Percentiles rank a stretch among this genome's conserved stretches.
phyloP scores from a whole-genome alignment of 2,113 vertebrate species.

The Chaetops frenatus region DNA sequence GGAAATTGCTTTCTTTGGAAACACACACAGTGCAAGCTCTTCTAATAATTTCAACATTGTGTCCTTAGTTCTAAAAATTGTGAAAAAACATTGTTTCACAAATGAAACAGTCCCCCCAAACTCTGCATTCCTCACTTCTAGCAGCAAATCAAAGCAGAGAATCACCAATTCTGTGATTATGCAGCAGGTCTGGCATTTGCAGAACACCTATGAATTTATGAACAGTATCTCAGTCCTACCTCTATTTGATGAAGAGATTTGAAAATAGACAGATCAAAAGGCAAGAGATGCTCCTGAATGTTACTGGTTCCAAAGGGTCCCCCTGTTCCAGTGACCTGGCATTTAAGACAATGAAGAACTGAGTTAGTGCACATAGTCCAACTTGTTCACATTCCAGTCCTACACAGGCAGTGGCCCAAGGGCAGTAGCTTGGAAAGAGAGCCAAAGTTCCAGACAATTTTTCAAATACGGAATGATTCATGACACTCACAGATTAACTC shows the following conservation, averaged over 20 bases:
- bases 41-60: background rate
- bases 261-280: conserved; percentile 92
- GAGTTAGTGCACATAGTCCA: background rate
- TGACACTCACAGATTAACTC: background rate
- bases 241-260: conserved; percentile 94
- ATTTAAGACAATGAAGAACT: background rate
- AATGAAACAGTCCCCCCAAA: background rate
- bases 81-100: background rate
- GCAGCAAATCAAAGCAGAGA: background rate
- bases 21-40: background rate
- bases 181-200: background rate
- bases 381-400: background rate
- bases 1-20: background rate
- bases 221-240: conserved; percentile 67
- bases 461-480: background rate
- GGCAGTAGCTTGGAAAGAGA: background rate
- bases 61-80: background rate
- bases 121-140: background rate
- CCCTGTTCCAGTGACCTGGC: conserved; percentile 83
- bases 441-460: background rate
- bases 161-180: background rate
- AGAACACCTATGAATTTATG: background rate
- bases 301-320: conserved; percentile 90
- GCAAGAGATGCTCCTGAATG: conserved; percentile 86
- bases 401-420: background rate